Percentiles rank a stretch among this genome's conserved stretches.
phyloP scores from a whole-genome alignment of 2,113 vertebrate genomes.

The Scartelaos histophorus region DNA sequence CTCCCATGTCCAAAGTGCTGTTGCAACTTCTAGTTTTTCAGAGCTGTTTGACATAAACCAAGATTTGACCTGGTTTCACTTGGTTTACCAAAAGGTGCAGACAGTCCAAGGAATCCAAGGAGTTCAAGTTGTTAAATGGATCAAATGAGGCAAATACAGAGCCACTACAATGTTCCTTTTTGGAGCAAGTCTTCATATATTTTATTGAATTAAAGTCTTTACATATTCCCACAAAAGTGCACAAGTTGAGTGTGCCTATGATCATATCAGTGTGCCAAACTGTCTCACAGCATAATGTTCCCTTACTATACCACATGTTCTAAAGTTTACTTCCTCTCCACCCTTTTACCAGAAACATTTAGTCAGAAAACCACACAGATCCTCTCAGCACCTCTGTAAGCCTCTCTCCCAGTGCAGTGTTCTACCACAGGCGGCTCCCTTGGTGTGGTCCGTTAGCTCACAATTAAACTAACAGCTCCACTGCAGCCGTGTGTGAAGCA shows the following conservation, averaged over 20 bases:
- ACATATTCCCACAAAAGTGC: background rate
- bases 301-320: slow-evolving; percentile 12
- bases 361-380: slow-evolving; percentile 39
- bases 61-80: too few species aligned
- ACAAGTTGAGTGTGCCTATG: background rate
- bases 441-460: slow-evolving; percentile 55
- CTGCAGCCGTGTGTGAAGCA: slow-evolving; percentile 50
- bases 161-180: background rate
- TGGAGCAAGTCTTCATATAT: background rate
- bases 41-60: too few species aligned
- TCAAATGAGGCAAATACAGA: background rate
- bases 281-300: slow-evolving; percentile 1
- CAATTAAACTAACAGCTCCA: slow-evolving; percentile 65
- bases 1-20: background rate
- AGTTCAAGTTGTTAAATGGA: background rate
- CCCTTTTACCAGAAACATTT: slow-evolving; percentile 28
- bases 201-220: background rate
- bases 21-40: background rate
- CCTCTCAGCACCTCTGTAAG: slow-evolving; percentile 41
- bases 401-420: slow-evolving; percentile 46
- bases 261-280: background rate
- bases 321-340: slow-evolving; percentile 36
- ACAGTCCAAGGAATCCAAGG: background rate
- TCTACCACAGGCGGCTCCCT: slow-evolving; percentile 63
- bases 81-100: background rate